Evolutionary conservation across 2,888 invertebrate genomes (phyloP), one percentile per base, ranked within the genome.

Genomic region (Miltochrista miniata): DNA sequence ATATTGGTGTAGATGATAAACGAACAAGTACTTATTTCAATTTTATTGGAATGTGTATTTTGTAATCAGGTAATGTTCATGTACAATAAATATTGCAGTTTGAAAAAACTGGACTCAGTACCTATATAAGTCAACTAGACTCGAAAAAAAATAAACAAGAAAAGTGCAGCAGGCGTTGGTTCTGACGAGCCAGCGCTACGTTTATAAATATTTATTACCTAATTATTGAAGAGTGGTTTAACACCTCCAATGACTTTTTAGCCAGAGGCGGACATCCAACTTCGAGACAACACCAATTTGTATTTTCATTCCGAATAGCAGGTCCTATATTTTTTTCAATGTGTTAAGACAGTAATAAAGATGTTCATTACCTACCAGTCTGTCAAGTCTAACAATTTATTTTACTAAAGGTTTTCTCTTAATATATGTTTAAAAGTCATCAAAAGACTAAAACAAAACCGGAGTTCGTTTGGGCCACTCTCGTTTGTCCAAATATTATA

Each of bases 131-230:
- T 72, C 70, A 81, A 81, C 81, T 80, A 78, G 73, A 77, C 72
- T 68, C 63, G 70, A 72, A 72, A 63, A 68, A 74, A 77, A 78
- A 79, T 76, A 76, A 24, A 72, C 15, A 65, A 69, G 57, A 64
- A 68, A 71, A 65, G 61, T 67, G 60, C 64, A 70, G 70, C 72
- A 59, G 68, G 65, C 70, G 18, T 70, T 68, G 70, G 70, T n/a
- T n/a, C n/a, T 81, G 83, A 83, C 79, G 83, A 79, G 78, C 74
- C 70, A 64, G 67, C 74, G 73, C 78, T 71, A 61, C 77, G 76
- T 83, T 87, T 88, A 87, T 89, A 89, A 90, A 90, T 90, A 89
- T 90, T 89, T 88, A 90, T 87, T 83, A 81, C 83, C 85, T 83
- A 81, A 87, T 88, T 88, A 89, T 83, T 64, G 72, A 67, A 74